phyloP scores from a whole-genome alignment of 2,888 invertebrate species.

The Synanthedon tipuliformis region DNA sequence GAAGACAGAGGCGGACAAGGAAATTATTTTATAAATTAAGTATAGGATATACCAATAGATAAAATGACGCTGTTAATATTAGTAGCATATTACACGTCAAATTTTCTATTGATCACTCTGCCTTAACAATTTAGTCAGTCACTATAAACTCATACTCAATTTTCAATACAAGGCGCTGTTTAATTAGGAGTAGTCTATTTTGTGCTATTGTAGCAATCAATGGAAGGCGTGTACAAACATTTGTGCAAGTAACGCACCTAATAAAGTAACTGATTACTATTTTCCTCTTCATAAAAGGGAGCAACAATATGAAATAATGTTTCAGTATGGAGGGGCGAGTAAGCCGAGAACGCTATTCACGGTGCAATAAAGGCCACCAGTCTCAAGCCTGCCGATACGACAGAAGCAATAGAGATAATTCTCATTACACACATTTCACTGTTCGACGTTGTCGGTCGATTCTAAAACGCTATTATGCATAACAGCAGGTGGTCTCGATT shows the following conservation, averaged over 20 bases:
- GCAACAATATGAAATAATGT: conserved; percentile 56
- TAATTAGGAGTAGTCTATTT: conserved; percentile 13
- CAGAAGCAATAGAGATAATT: conserved; percentile 67
- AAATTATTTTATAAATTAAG: no score
- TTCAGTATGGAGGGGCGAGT: conserved; percentile 50
- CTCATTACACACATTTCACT: conserved; percentile 67
- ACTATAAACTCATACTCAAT: neutral
- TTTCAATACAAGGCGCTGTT: conserved; percentile 4
- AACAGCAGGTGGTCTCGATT: conserved; percentile 59
- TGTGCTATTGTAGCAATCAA: conserved; percentile 10
- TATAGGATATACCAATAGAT: no score
- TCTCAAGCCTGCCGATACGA: conserved; percentile 52
- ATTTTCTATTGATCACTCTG: no score
- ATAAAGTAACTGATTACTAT: conserved; percentile 63
- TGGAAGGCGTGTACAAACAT: conserved; percentile 26
- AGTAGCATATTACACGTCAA: no score
- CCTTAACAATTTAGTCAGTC: no score
- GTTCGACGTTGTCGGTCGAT: conserved; percentile 54
- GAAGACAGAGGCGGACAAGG: no score
- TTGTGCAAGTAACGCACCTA: conserved; percentile 60
- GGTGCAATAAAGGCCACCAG: conserved; percentile 44
- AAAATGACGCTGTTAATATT: no score
- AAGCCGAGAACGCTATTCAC: conserved; percentile 50
- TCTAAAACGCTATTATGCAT: conserved; percentile 56
- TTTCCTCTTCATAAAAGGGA: conserved; percentile 49